A percentile compares a stretch with the other conserved stretches of the same genome.
These are phyloP conservation scores for Gnatocerus cornutus DNA, from an alignment of 2,888 invertebrate species.

Conservation along the genomic window DNA sequence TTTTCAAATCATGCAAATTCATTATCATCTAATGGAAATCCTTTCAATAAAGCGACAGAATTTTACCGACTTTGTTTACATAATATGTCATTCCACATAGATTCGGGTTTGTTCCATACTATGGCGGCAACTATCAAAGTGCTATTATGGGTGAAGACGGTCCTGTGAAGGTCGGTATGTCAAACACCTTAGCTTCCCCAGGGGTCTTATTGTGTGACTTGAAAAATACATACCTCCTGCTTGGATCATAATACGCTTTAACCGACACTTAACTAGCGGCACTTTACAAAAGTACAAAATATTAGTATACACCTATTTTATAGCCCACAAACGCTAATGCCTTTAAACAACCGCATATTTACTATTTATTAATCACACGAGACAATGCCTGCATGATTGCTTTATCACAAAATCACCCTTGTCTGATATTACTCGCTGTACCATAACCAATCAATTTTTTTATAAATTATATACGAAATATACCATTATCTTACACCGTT, in stretches of 20 bases:
- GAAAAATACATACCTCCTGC: slow-evolving; percentile 70
- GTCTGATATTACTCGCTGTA: too few relatives aligned
- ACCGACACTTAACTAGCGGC: slow-evolving; percentile 69
- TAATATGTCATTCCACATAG: slow-evolving; percentile 46
- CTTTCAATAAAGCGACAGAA: slow-evolving; percentile 19
- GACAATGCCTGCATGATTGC: slow-evolving; percentile 36
- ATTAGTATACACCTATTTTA: slow-evolving; percentile 65
- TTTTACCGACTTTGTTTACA: slow-evolving; percentile 46
- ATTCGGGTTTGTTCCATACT: slow-evolving; percentile 37
- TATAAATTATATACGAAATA: too few relatives aligned
- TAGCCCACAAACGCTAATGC: slow-evolving; percentile 51
- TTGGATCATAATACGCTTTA: slow-evolving; percentile 69
- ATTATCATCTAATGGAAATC: slow-evolving; percentile 21
- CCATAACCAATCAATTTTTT: too few relatives aligned
- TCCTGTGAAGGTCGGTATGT: slow-evolving; percentile 67
- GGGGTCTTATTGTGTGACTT: slow-evolving; percentile 69
- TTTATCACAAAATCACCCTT: slow-evolving; percentile 21
- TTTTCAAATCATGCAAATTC: slow-evolving; percentile 30
- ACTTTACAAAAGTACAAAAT: slow-evolving; percentile 67
- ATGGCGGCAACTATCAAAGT: slow-evolving; percentile 49
- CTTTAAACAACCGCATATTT: slow-evolving; percentile 39
- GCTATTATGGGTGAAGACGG: slow-evolving; percentile 57
- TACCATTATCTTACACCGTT: too few relatives aligned
- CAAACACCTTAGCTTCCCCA: slow-evolving; percentile 67
- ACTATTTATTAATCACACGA: slow-evolving; percentile 40